These are phyloP conservation scores for Amphilophus citrinellus DNA, from an alignment of 2,113 vertebrate species.

Conservation along the genomic window DNA sequence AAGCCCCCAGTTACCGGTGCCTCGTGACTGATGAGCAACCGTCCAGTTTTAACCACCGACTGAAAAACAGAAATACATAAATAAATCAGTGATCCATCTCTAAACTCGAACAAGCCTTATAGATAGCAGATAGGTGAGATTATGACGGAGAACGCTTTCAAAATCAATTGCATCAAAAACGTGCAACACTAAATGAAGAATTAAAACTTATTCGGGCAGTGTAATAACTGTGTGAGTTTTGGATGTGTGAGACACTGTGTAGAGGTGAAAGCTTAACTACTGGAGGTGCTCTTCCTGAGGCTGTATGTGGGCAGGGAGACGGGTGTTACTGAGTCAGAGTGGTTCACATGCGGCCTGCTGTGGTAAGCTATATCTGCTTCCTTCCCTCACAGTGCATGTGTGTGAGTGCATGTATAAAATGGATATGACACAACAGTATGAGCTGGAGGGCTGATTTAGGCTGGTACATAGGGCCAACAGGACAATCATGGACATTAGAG, in stretches of 20 bases:
- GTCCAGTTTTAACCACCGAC: constrained; percentile 95
- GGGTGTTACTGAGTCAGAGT: constrained; percentile 21
- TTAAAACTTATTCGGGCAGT: background rate
- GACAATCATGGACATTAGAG: constrained; percentile 74
- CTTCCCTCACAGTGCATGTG: constrained; percentile 22
- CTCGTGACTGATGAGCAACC: constrained; percentile 95
- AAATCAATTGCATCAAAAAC: background rate
- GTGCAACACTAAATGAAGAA: background rate
- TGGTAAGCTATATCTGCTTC: constrained; percentile 49
- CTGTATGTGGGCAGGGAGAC: background rate
- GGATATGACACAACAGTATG: constrained; percentile 49
- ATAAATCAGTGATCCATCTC: background rate
- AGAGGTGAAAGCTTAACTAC: constrained; percentile 17
- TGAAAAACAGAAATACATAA: constrained; percentile 75
- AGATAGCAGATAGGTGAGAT: background rate
- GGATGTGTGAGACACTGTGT: constrained; percentile 1
- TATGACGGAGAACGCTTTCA: background rate
- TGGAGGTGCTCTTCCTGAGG: constrained; percentile 17
- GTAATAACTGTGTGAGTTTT: background rate
- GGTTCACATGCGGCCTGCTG: constrained; percentile 28
- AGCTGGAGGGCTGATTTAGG: constrained; percentile 62
- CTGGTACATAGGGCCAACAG: constrained; percentile 57
- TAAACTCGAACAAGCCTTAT: background rate
- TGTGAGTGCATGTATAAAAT: constrained; percentile 39
- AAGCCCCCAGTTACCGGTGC: constrained; percentile 97